Evolutionary conservation across 2,797 vertebrate genomes (phyloP), one percentile per base, ranked within the genome.

Genomic region (Picus viridis): DNA sequence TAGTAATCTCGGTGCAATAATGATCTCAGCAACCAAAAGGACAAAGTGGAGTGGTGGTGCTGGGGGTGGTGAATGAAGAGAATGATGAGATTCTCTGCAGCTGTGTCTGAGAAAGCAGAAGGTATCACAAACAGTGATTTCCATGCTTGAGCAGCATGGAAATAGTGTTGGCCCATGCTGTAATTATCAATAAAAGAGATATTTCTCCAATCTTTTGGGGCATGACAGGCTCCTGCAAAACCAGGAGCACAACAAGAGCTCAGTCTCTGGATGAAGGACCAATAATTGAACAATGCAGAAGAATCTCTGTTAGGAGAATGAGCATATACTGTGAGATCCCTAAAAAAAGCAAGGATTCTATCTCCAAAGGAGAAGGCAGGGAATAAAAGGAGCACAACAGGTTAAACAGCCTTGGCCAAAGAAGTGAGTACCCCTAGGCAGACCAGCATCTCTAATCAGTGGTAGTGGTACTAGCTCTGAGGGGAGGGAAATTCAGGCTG

Each of bases 401-500:
- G 94, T 96, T 94, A 94, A 93, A 94, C 82, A 83, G 92, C 89
- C 83, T 88, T 77, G 86, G 84, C 94, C 94, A 59, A 93, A 93
- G 93, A 90, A 95, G 86, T 32, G 88, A 88, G 74, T 88, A 72
- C 89, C 96, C 88, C 68, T 71, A 92, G 95, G 96, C 95, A 93
- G 80, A 92, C 57, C 92, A 95, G 95, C 91, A 70, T 94, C 95
- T 95, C 91, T 96, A 94, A 96, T 97, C 95, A 94, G 83, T 88
- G 91, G 83, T 85, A 75, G 93, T 95, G 87, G 92, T 95, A 93
- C 92, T 91, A 89, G 92, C 92, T 96, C 93, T 93, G 75, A 96
- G 96, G 95, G 95, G 88, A 95, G 91, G 93, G 90, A 93, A 95
- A 86, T 89, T 94, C 94, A 88, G 96, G 75, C 96, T 96, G 94